phyloP scores from a whole-genome alignment of 2,888 invertebrate species.

The Drosophila kambysellisi region DNA sequence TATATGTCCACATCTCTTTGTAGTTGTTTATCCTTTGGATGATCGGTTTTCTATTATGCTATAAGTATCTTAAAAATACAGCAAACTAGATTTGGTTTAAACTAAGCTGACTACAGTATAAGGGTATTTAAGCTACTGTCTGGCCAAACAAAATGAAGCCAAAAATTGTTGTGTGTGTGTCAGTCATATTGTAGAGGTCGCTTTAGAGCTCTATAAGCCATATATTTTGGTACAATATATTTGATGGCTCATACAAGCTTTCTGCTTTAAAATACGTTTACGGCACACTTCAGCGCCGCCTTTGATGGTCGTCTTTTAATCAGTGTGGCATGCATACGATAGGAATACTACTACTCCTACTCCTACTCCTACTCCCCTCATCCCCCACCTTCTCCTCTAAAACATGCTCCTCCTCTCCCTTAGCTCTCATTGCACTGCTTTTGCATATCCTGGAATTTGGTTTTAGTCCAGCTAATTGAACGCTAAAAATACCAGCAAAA shows the following conservation, averaged over 20 bases:
- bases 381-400: not conserved
- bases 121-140: conserved; percentile 6
- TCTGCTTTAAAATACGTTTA: conserved; percentile 58
- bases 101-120: not conserved
- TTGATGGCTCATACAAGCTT: conserved; percentile 38
- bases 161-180: conserved; percentile 3
- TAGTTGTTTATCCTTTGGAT: not conserved
- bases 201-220: conserved; percentile 48
- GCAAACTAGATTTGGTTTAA: not conserved
- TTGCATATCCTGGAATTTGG: conserved; percentile 9
- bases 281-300: conserved; percentile 44
- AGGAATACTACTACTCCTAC: not conserved
- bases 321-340: conserved; percentile 32
- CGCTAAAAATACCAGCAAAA: conserved; percentile 47
- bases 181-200: conserved; percentile 22
- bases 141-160: not conserved
- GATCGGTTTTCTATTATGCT: not conserved
- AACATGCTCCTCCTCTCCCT: not conserved
- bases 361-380: conserved; percentile 8
- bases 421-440: not conserved
- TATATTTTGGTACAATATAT: conserved; percentile 16
- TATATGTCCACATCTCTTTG: not conserved
- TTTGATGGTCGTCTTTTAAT: conserved; percentile 51
- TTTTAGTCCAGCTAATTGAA: conserved; percentile 57
- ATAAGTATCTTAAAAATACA: not conserved